These are phyloP conservation scores for Danio kyathit DNA, from an alignment of 2,797 vertebrate genomes.

Conservation along the genomic window DNA sequence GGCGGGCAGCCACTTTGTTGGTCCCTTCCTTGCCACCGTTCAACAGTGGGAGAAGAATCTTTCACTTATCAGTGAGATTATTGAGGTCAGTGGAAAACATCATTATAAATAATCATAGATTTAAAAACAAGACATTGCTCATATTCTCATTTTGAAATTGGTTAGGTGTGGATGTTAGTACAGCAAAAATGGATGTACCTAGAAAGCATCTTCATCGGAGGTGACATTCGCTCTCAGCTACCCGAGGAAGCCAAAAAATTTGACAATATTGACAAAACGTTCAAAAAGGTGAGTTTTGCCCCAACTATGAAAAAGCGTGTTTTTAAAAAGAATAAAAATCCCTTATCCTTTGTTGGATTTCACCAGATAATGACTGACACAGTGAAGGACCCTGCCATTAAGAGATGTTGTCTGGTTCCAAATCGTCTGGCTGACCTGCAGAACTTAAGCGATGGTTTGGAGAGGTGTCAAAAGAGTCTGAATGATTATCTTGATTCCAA, in stretches of 20 bases:
- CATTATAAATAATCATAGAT: not conserved
- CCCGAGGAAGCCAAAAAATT: conserved; percentile 95
- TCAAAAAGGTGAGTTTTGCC: conserved; percentile 85
- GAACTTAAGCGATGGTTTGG: conserved; percentile 86
- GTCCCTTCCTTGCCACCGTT: conserved; percentile 88
- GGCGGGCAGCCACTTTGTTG: conserved; percentile 91
- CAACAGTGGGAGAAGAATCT: conserved; percentile 92
- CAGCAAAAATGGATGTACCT: conserved; percentile 99
- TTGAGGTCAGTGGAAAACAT: conserved; percentile 82
- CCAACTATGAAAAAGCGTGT: not conserved
- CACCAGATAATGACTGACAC: conserved; percentile 91
- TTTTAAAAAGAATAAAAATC: not conserved
- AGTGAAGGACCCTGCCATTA: conserved; percentile 84
- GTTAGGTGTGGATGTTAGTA: conserved; percentile 92
- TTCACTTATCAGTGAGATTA: conserved; percentile 92
- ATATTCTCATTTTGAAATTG: not conserved
- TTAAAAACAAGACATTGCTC: not conserved
- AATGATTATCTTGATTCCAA: conserved; percentile 96
- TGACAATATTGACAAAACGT: conserved; percentile 86
- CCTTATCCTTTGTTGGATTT: not conserved
- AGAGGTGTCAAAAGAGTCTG: conserved; percentile 95
- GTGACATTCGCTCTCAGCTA: conserved; percentile 91
- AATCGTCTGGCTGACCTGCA: conserved; percentile 86
- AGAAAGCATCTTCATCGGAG: conserved; percentile 95
- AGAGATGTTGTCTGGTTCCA: conserved; percentile 85